A percentile compares a stretch with the other conserved stretches of the same genome.
phyloP scores from a whole-genome alignment of 2,113 vertebrate genomes.

The Macrotis lagotis region DNA sequence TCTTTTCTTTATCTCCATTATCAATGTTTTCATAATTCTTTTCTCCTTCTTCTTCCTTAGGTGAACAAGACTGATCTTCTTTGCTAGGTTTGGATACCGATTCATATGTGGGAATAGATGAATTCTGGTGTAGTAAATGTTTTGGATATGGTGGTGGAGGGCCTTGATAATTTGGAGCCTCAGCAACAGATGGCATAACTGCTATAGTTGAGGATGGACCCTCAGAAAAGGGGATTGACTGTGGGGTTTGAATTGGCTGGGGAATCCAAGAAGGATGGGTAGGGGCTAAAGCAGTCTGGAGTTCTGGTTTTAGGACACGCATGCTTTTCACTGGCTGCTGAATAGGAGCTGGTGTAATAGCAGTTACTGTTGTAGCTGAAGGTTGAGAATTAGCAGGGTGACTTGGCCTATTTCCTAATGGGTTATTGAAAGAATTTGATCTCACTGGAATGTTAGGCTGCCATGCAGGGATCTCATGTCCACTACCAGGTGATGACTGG shows the following conservation, averaged over 20 bases:
- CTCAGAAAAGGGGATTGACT: constrained; percentile 83
- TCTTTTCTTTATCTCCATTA: constrained; percentile 92
- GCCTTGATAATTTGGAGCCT: constrained; percentile 91
- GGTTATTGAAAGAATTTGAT: constrained; percentile 96
- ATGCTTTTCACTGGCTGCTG: constrained; percentile 97
- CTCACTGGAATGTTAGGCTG: constrained; percentile 90
- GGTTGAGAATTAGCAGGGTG: constrained; percentile 91
- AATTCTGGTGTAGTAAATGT: constrained; percentile 90
- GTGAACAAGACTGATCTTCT: constrained; percentile 79
- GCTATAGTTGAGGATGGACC: constrained; percentile 75
- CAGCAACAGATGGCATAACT: constrained; percentile 85
- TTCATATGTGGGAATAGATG: constrained; percentile 82
- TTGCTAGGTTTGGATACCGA: constrained; percentile 79
- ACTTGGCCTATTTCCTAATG: constrained; percentile 83
- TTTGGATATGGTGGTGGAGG: constrained; percentile 90
- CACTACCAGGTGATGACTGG: constrained; percentile 85
- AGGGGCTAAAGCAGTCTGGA: constrained; percentile 96
- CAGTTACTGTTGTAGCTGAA: constrained; percentile 95
- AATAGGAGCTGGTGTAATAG: constrained; percentile 95
- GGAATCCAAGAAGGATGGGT: constrained; percentile 94
- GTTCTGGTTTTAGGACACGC: constrained; percentile 94
- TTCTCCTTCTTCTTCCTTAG: constrained; percentile 86
- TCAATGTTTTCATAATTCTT: constrained; percentile 80
- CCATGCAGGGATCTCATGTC: constrained; percentile 91
- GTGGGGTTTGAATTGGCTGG: constrained; percentile 82